phyloP scores from a whole-genome alignment of 2,113 vertebrate genomes.

The Leptosomus discolor region DNA sequence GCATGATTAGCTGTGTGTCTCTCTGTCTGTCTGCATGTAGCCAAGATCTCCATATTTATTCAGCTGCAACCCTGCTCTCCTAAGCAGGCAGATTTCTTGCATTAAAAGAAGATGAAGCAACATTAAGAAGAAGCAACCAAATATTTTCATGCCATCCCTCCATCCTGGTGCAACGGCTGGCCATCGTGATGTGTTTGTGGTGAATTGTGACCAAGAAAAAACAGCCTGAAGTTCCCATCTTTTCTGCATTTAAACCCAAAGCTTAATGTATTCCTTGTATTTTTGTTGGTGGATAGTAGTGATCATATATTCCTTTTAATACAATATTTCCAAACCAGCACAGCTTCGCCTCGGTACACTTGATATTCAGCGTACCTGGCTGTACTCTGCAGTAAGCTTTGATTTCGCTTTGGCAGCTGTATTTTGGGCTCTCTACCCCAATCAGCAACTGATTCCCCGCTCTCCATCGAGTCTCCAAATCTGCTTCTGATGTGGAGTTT shows the following conservation, averaged over 20 bases:
- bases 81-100: not conserved
- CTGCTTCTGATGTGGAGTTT: not conserved
- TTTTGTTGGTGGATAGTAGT: not conserved
- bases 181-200: rapidly evolving
- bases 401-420: not conserved
- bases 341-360: not conserved
- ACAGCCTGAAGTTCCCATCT: not conserved
- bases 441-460: not conserved
- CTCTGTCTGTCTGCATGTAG: not conserved
- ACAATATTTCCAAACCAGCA: not conserved
- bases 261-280: not conserved
- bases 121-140: not conserved
- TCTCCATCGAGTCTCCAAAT: not conserved
- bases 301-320: conserved; percentile 52
- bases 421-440: not conserved
- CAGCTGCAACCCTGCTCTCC: rapidly evolving
- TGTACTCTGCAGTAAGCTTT: not conserved
- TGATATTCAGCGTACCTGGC: not conserved
- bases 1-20: not conserved
- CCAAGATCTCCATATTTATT: not conserved
- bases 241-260: not conserved
- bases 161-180: not conserved
- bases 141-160: not conserved
- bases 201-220: not conserved
- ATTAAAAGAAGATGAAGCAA: not conserved